These are phyloP conservation scores for Phoxinus phoxinus DNA, from an alignment of 2,113 vertebrate genomes.

Conservation along the genomic window DNA sequence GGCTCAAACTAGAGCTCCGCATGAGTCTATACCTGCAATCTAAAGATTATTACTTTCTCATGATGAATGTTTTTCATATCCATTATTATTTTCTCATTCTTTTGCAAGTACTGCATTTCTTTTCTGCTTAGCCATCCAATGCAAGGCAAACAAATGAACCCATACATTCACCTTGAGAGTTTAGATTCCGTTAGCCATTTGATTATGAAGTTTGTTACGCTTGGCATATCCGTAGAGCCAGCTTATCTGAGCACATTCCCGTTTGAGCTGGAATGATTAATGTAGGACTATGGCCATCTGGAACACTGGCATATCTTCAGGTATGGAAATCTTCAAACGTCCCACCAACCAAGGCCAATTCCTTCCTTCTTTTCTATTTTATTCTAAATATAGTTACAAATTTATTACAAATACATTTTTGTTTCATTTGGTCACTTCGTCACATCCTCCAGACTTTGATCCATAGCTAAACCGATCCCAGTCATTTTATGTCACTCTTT, in stretches of 20 bases:
- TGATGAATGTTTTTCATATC: conserved; percentile 16
- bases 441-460: neutral
- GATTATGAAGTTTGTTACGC: conserved; percentile 36
- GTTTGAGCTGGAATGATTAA: conserved; percentile 1
- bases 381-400: neutral
- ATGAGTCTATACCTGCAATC: neutral
- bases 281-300: neutral
- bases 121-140: neutral
- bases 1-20: neutral
- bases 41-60: conserved; percentile 17
- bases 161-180: neutral
- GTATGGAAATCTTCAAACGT: neutral
- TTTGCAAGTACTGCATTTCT: conserved; percentile 25
- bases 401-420: neutral
- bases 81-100: conserved; percentile 33
- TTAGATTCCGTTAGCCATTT: conserved; percentile 15
- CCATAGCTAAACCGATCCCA: neutral
- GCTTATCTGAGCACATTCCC: conserved; percentile 15
- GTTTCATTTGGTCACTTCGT: neutral
- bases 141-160: neutral
- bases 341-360: neutral
- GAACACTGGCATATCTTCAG: conserved; percentile 11
- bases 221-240: neutral
- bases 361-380: neutral
- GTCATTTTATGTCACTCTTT: neutral